Evolutionary conservation across 23 tunicate genomes (phyloP).

Genomic region (Styela clava): DNA sequence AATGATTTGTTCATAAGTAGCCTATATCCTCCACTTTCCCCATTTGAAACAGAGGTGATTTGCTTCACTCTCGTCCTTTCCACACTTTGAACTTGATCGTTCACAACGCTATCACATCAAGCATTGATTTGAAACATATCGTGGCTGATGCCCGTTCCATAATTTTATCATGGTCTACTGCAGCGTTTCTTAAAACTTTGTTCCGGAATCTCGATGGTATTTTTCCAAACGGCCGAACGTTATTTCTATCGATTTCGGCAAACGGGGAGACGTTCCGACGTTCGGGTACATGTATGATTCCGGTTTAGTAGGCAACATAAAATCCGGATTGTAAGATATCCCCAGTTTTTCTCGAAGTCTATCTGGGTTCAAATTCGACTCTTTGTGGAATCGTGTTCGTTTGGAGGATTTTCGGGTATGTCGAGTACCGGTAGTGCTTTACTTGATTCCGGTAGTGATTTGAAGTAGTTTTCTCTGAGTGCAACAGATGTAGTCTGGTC

Average conservation of each 20-base stretch:
- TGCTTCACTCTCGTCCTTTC: too few species aligned
- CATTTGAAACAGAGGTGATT: too few species aligned
- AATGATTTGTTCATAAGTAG: too few species aligned
- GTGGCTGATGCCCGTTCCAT: too few species aligned
- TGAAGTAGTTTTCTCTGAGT: neutral
- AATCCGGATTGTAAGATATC: constrained; percentile 42
- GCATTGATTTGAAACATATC: too few species aligned
- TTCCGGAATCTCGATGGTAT: neutral
- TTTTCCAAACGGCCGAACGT: constrained; percentile 27
- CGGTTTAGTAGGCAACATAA: constrained; percentile 68
- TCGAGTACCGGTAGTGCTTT: constrained; percentile 6
- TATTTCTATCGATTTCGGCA: constrained; percentile 28
- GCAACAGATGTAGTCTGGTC: too few species aligned
- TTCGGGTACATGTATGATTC: constrained; percentile 6
- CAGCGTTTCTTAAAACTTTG: too few species aligned
- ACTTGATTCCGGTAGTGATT: neutral
- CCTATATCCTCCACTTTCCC: too few species aligned
- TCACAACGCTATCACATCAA: too few species aligned
- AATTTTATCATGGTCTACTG: too few species aligned
- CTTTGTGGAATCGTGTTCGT: constrained; percentile 38
- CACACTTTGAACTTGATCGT: too few species aligned
- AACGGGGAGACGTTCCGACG: constrained; percentile 2
- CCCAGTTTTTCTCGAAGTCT: constrained; percentile 53
- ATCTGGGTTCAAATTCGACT: constrained; percentile 22
- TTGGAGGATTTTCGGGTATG: constrained; percentile 37